Evolutionary conservation across 2,888 invertebrate genomes (phyloP).

Genomic region (Drosophila paranaensis): DNA sequence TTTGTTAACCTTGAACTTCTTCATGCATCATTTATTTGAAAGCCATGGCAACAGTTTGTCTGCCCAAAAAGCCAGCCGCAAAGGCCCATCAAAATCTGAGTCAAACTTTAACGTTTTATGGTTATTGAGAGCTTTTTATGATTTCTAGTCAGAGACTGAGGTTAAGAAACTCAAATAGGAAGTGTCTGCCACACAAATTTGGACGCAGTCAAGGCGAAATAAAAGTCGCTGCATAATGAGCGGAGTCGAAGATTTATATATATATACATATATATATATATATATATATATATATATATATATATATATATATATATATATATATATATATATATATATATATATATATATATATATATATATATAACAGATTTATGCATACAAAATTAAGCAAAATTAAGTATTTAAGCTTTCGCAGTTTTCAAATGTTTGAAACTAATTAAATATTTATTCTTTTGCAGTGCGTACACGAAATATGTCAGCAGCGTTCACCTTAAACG

Average conservation of each 20-base stretch:
- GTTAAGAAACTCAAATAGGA: constrained; percentile 74
- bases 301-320: too few species aligned
- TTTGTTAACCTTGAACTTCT: constrained; percentile 46
- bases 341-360: too few species aligned
- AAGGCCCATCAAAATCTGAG: constrained; percentile 24
- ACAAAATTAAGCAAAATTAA: not conserved
- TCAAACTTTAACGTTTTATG: constrained; percentile 25
- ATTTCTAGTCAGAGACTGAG: constrained; percentile 40
- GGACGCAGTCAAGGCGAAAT: constrained; percentile 50
- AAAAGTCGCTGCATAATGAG: constrained; percentile 14
- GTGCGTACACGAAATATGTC: constrained; percentile 28
- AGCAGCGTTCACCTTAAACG: constrained; percentile 25
- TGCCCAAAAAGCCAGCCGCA: constrained; percentile 6
- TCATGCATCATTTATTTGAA: not conserved
- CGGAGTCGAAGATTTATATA: not conserved
- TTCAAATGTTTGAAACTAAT: constrained; percentile 5
- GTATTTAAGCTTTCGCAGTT: not conserved
- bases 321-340: too few species aligned
- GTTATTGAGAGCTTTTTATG: constrained; percentile 26
- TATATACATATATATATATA: too few species aligned
- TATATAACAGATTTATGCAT: constrained; percentile 17
- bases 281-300: too few species aligned
- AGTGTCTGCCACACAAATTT: constrained; percentile 39
- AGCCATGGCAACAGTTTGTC: constrained; percentile 21
- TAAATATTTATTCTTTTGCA: constrained; percentile 28